Evolutionary conservation across 2,888 invertebrate species (phyloP).

Genomic region (Caenorhabditis afra): DNA sequence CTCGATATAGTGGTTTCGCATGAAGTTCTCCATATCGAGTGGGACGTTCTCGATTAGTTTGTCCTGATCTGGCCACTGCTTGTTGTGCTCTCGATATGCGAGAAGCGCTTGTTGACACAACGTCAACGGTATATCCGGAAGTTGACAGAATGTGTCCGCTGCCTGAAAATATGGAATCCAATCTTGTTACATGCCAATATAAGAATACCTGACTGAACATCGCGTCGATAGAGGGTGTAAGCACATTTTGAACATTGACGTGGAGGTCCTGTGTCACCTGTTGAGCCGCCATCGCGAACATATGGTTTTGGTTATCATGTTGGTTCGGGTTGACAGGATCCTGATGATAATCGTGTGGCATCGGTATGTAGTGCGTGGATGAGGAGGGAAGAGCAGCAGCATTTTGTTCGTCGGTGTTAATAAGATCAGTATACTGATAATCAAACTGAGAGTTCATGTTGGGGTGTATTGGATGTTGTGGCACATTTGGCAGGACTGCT

Average conservation of each 20-base stretch:
- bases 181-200: no score
- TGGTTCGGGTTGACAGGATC: neutral
- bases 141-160: conserved; percentile 29
- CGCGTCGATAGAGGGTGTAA: conserved; percentile 54
- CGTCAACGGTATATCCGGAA: conserved; percentile 54
- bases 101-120: conserved; percentile 65
- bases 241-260: conserved; percentile 53
- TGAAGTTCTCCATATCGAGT: conserved; percentile 62
- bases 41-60: conserved; percentile 51
- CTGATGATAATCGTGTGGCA: conserved; percentile 26
- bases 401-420: conserved; percentile 41
- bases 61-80: conserved; percentile 62
- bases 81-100: conserved; percentile 64
- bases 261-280: conserved; percentile 59
- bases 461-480: conserved; percentile 5
- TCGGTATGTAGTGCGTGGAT: conserved; percentile 11
- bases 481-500: conserved; percentile 47
- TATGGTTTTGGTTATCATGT: conserved; percentile 30
- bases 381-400: conserved; percentile 21
- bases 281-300: conserved; percentile 58
- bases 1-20: conserved; percentile 65
- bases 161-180: conserved; percentile 20
- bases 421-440: conserved; percentile 49
- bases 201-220: conserved; percentile 48
- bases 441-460: conserved; percentile 23